These are phyloP conservation scores for Pseudois nayaur DNA, from an alignment of 2,113 vertebrate genomes.

Conservation along the genomic window DNA sequence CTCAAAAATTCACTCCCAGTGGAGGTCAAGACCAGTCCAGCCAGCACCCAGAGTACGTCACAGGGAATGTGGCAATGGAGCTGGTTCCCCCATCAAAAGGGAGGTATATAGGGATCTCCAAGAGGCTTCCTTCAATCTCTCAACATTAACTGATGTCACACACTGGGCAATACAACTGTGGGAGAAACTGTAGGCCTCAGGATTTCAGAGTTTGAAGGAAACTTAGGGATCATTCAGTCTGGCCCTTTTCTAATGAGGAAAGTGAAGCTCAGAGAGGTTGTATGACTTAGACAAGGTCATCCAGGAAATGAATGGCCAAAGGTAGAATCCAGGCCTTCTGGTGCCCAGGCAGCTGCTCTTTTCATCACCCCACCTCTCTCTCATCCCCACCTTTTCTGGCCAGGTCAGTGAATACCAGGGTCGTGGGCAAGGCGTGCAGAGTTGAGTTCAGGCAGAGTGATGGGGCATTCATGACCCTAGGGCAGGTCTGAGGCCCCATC, in stretches of 20 bases:
- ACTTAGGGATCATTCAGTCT: not conserved
- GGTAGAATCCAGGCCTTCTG: not conserved
- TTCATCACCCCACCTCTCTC: not conserved
- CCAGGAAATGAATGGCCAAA: not conserved
- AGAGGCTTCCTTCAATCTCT: not conserved
- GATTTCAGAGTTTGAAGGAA: not conserved
- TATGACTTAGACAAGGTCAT: not conserved
- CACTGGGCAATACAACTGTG: rapidly evolving
- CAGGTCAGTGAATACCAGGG: not conserved
- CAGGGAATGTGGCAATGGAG: not conserved
- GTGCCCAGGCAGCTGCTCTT: not conserved
- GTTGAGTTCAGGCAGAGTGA: not conserved
- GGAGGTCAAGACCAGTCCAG: too few relatives aligned
- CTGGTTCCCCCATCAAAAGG: not conserved
- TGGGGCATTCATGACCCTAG: rapidly evolving
- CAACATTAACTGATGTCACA: not conserved
- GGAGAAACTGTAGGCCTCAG: not conserved
- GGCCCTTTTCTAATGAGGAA: not conserved
- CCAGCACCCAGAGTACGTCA: not conserved
- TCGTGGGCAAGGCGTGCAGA: not conserved
- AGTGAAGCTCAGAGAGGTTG: not conserved
- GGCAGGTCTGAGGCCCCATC: not conserved
- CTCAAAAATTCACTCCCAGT: not conserved
- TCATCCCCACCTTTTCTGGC: not conserved
- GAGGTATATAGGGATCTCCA: not conserved